Conservation (phyloP, 2,113 vertebrate genomes). For the Microtus montanus region DNA sequence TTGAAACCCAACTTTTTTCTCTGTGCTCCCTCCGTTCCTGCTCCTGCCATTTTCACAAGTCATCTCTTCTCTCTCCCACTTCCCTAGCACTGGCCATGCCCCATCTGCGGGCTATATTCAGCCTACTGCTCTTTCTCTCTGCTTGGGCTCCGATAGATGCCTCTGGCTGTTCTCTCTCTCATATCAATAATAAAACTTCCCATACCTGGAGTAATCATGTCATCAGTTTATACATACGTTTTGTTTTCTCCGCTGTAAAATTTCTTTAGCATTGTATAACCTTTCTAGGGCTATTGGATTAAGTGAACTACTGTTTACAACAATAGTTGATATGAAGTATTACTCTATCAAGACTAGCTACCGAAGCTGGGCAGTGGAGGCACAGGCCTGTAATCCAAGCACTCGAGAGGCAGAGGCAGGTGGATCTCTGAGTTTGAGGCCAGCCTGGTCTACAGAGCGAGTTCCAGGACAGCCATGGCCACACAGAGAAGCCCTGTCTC, state of each 20-base stretch:
- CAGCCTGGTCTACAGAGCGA: neutral
- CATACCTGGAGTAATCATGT: too few relatives aligned
- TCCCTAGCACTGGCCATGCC: too few relatives aligned
- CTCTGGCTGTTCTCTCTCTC: too few relatives aligned
- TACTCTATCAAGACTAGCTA: neutral
- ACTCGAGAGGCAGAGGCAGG: neutral
- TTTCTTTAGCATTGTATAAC: neutral
- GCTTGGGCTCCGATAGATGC: too few relatives aligned
- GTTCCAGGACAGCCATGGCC: neutral
- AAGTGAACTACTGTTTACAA: conserved; percentile 34
- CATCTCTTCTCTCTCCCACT: too few relatives aligned
- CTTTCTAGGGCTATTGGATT: conserved; percentile 31
- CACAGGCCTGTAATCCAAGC: neutral
- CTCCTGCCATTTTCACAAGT: too few relatives aligned
- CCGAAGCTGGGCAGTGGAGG: neutral
- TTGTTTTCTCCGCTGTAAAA: neutral
- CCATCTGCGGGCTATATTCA: too few relatives aligned
- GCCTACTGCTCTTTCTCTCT: too few relatives aligned
- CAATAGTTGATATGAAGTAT: neutral
- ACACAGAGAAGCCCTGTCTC: neutral
- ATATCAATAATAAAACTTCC: too few relatives aligned
- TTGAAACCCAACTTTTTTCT: too few relatives aligned
- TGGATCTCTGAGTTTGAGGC: neutral
- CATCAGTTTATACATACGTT: too few relatives aligned
- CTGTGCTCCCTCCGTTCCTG: too few relatives aligned